Conservation (phyloP, 2,113 vertebrate genomes). For the Thunnus maccoyii region DNA sequence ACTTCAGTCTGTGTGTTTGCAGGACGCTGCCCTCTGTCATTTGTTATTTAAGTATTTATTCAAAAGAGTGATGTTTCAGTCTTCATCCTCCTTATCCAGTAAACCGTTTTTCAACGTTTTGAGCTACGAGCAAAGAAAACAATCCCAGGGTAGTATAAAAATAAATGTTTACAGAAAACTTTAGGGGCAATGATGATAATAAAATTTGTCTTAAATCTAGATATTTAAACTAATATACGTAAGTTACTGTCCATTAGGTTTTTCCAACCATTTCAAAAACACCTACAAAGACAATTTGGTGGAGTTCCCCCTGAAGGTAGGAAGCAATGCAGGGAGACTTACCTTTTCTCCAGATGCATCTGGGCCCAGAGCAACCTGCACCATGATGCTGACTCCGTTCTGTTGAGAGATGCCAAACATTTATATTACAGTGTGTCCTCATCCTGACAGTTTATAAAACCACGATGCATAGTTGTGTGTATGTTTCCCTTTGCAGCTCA, state of each 20-base stretch:
- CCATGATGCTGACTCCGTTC: conserved; percentile 98
- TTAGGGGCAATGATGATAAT: neutral
- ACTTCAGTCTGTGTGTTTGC: neutral
- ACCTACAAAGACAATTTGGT: conserved; percentile 5
- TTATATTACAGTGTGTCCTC: neutral
- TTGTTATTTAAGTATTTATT: neutral
- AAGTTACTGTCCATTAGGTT: neutral
- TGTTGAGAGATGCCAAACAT: conserved; percentile 68
- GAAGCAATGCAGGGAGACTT: conserved; percentile 35
- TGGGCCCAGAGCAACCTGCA: conserved; percentile 95
- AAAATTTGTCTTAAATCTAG: neutral
- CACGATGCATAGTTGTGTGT: neutral
- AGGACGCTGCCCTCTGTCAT: too few relatives aligned
- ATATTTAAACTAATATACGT: neutral
- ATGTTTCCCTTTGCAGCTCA: neutral
- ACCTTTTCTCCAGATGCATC: conserved; percentile 92
- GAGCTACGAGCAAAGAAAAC: neutral
- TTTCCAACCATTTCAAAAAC: neutral
- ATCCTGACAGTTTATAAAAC: neutral
- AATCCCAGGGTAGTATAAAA: neutral
- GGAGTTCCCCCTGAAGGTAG: conserved; percentile 23
- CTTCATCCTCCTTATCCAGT: neutral
- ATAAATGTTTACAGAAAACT: neutral
- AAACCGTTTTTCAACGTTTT: neutral
- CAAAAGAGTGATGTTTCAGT: neutral